These are phyloP conservation scores for Beaufortia kweichowensis DNA, from an alignment of 2,113 vertebrate genomes.

Conservation along the genomic window DNA sequence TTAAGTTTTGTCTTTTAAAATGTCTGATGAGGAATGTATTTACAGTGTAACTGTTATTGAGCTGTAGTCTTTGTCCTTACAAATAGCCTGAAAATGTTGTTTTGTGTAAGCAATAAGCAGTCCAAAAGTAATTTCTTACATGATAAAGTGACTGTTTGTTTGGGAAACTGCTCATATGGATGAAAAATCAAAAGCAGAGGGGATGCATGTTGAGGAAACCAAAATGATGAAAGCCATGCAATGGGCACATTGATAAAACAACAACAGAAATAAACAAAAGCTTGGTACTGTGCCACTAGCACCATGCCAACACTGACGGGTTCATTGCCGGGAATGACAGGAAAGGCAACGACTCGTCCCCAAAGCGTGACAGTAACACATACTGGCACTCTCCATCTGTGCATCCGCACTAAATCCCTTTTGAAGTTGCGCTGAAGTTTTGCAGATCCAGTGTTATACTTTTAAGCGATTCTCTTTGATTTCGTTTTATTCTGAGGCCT, in stretches of 20 bases:
- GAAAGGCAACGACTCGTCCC: slow-evolving; percentile 54
- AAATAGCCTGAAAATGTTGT: not conserved
- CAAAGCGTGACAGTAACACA: slow-evolving; percentile 60
- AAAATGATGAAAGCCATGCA: slow-evolving; percentile 41
- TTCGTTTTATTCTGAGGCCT: slow-evolving; percentile 25
- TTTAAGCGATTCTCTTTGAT: slow-evolving; percentile 53
- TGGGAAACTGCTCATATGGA: slow-evolving; percentile 51
- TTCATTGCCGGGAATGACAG: slow-evolving; percentile 47
- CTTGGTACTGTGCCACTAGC: slow-evolving; percentile 40
- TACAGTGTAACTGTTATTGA: not conserved
- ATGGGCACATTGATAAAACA: slow-evolving; percentile 49
- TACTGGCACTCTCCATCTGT: slow-evolving; percentile 69
- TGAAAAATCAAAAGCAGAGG: slow-evolving; percentile 67
- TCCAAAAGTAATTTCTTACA: slow-evolving; percentile 26
- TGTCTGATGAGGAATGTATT: not conserved
- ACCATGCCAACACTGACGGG: slow-evolving; percentile 43
- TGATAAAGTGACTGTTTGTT: slow-evolving; percentile 50
- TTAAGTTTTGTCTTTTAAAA: no score
- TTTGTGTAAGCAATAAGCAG: slow-evolving; percentile 37
- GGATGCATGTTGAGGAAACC: slow-evolving; percentile 50
- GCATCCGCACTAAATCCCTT: slow-evolving; percentile 60
- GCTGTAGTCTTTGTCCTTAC: not conserved
- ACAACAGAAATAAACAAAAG: slow-evolving; percentile 40
- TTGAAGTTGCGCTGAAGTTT: slow-evolving; percentile 66
- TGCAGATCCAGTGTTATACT: slow-evolving; percentile 51